These are phyloP conservation scores for Oryzaephilus surinamensis DNA, from an alignment of 1,140 invertebrate genomes.

Conservation along the genomic window DNA sequence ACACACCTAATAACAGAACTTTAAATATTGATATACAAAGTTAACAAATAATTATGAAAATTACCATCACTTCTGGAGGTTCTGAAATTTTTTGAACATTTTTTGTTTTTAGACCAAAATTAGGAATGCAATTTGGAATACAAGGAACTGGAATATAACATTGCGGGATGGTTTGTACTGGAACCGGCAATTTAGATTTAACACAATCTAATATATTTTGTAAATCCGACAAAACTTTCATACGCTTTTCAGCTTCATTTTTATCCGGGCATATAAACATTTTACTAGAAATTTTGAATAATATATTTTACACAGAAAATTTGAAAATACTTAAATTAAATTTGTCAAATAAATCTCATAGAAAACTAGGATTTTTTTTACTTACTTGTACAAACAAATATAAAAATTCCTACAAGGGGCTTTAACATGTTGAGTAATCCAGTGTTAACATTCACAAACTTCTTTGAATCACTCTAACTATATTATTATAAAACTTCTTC, in stretches of 20 bases:
- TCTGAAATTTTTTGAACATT: background rate
- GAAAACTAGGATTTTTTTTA: no score
- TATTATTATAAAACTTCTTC: no score
- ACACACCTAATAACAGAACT: constrained; percentile 9
- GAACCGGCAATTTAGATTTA: constrained; percentile 4
- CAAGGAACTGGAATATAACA: background rate
- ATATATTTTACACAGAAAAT: constrained; percentile 4
- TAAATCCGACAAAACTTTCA: background rate
- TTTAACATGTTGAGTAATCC: no score
- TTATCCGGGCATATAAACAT: constrained; percentile 3
- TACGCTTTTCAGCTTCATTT: constrained; percentile 6
- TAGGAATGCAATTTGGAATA: background rate
- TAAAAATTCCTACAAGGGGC: no score
- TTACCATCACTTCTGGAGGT: constrained; percentile 9
- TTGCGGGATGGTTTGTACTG: background rate
- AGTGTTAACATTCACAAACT: no score
- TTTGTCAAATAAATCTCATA: no score
- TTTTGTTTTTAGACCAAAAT: background rate
- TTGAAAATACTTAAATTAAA: no score
- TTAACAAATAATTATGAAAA: background rate
- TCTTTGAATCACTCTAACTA: no score
- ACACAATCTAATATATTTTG: constrained; percentile 1
- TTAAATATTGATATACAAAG: no score
- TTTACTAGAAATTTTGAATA: no score
- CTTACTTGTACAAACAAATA: no score